Evolutionary conservation across 2,113 vertebrate genomes (phyloP).

Genomic region (Poeciliopsis occidentalis): DNA sequence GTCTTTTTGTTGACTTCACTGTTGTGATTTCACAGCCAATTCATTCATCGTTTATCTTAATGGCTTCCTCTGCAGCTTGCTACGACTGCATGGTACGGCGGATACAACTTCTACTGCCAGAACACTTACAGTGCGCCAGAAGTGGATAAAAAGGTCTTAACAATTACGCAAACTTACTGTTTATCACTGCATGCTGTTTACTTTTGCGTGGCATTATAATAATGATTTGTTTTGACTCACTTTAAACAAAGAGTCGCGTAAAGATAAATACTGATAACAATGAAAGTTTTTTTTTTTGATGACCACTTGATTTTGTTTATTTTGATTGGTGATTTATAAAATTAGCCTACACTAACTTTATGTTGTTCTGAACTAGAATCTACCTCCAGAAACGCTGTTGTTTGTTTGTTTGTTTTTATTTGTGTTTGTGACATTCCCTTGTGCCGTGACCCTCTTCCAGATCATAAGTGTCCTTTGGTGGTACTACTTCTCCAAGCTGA

Average conservation of each 20-base stretch:
- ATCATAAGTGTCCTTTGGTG: constrained; percentile 93
- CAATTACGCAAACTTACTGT: not conserved
- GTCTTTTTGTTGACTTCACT: not conserved
- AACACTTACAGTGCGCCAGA: constrained; percentile 87
- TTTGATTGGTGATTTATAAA: not conserved
- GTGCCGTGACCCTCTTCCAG: constrained; percentile 65
- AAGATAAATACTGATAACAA: not conserved
- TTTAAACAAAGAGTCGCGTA: not conserved
- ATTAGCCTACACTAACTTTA: not conserved
- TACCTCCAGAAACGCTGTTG: too few species aligned
- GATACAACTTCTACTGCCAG: constrained; percentile 95
- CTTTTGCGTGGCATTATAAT: not conserved
- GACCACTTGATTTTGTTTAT: not conserved
- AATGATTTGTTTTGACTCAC: not conserved
- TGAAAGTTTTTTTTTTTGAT: not conserved
- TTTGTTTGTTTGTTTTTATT: not conserved
- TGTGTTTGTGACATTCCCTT: not conserved
- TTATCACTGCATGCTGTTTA: not conserved
- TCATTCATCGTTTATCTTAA: not conserved
- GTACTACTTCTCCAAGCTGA: constrained; percentile 99
- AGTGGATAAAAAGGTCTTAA: constrained; percentile 88
- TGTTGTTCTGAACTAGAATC: not conserved
- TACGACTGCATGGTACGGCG: constrained; percentile 84
- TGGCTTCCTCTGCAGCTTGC: constrained; percentile 82
- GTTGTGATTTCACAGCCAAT: not conserved